Evolutionary conservation across 2,797 vertebrate species (phyloP), one percentile per base, ranked within the genome.

Genomic region (Clarias pachynema): DNA sequence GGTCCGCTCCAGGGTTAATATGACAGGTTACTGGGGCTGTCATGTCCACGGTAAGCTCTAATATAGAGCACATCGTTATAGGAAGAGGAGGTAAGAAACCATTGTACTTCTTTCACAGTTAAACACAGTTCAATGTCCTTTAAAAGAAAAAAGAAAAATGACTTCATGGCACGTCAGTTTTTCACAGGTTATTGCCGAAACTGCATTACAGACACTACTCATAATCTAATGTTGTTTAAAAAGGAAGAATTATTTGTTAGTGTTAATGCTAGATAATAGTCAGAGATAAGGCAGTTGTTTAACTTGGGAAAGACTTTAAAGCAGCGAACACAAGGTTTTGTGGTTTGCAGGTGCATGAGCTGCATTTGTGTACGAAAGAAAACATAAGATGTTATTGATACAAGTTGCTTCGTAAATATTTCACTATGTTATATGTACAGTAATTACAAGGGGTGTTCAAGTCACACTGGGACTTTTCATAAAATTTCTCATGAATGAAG

Each of bases 1-100:
- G 95, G 8, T 94, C 92, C 1, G 92, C 89, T 12, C 94, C 95
- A 0, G 95, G 94, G 12, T 95, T 91, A 85, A 97, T 94, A 0
- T 89, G 93, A 89, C 95, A 96, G 0, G 92, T 93, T 85, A 95
- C 93, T 0, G 96, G 95, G 9, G 94, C 93, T 0, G 96, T 96
- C 96, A 96, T 95, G 84, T 95, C 91, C 90, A 96, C 95, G 86
- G 94, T 97, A 40, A 85, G 84, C 91, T 94, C 95, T 97, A 73
- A 74, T 26, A 83, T 57, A 63, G 14, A 14, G 10, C 0, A 29
- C 31, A 29, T 31, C 65, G 1, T 85, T 20, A 66, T 2, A 66
- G 16, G 0, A 22, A 0, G 34, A 29, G n/a, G 26, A 56, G 16
- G 20, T 31, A 29, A 75, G 29, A 73, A 29, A 34, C 37, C 62